These are phyloP conservation scores for Hirtodrosophila duncani DNA, from an alignment of 2,888 invertebrate species.

Conservation along the genomic window DNA sequence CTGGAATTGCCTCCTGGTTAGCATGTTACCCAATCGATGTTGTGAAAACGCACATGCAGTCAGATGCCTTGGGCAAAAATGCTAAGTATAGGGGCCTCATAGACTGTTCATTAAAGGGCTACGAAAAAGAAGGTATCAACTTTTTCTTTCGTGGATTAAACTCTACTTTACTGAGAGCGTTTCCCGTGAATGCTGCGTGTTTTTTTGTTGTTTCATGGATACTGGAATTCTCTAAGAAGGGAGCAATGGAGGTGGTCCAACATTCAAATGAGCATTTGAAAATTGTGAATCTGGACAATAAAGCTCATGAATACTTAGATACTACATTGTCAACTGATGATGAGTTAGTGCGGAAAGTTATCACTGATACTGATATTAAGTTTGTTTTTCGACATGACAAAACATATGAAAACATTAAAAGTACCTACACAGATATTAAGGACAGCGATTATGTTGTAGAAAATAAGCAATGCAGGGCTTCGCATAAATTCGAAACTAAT, in stretches of 20 bases:
- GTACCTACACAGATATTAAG: too few relatives aligned
- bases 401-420: too few relatives aligned
- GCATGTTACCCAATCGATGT: conserved; percentile 93
- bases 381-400: too few relatives aligned
- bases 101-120: conserved; percentile 87
- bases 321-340: conserved; percentile 24
- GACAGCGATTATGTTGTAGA: too few relatives aligned
- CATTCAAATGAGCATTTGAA: conserved; percentile 30
- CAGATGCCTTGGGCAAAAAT: conserved; percentile 80
- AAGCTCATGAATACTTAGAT: conserved; percentile 19
- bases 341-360: conserved; percentile 45
- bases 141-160: conserved; percentile 87
- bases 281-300: conserved; percentile 47
- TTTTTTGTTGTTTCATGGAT: conserved; percentile 92
- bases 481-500: too few relatives aligned
- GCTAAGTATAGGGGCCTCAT: conserved; percentile 83
- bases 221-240: conserved; percentile 76
- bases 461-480: too few relatives aligned
- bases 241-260: conserved; percentile 37
- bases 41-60: conserved; percentile 92
- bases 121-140: conserved; percentile 84
- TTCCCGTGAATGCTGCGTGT: conserved; percentile 95
- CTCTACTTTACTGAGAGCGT: conserved; percentile 90
- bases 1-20: conserved; percentile 92
- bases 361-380: conserved; percentile 28